Conservation (phyloP, 2,888 invertebrate species). For the Melanotus villosus region DNA sequence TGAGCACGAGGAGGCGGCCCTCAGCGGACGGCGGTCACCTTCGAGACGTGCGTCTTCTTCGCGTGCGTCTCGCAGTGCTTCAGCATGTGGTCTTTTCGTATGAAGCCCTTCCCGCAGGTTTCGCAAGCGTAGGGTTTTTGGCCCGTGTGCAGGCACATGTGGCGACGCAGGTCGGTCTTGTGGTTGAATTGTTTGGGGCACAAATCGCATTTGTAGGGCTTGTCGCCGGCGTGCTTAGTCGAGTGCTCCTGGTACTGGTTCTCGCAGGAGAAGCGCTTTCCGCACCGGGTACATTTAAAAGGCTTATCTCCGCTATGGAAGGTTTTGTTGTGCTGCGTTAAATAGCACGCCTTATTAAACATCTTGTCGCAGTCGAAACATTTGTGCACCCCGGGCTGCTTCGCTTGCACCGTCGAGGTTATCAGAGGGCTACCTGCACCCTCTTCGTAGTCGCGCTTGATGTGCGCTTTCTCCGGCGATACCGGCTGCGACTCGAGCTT, state of each 20-base stretch:
- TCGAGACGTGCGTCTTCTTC: slow-evolving; percentile 69
- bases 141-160: slow-evolving; percentile 90
- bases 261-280: slow-evolving; percentile 85
- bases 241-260: slow-evolving; percentile 81
- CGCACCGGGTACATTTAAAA: slow-evolving; percentile 87
- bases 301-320: slow-evolving; percentile 91
- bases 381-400: slow-evolving; percentile 70
- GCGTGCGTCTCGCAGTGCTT: slow-evolving; percentile 88
- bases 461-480: slow-evolving; percentile 63
- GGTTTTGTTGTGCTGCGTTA: slow-evolving; percentile 92
- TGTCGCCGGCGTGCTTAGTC: slow-evolving; percentile 84
- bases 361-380: slow-evolving; percentile 88
- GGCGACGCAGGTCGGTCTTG: slow-evolving; percentile 89
- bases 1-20: slow-evolving; percentile 40
- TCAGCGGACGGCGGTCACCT: slow-evolving; percentile 55
- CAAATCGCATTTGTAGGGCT: slow-evolving; percentile 87
- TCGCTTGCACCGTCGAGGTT: slow-evolving; percentile 59
- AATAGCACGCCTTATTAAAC: slow-evolving; percentile 89
- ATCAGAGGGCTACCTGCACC: slow-evolving; percentile 60
- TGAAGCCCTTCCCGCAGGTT: slow-evolving; percentile 89
- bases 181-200: slow-evolving; percentile 93
- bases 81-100: slow-evolving; percentile 92
- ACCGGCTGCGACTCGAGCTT: slow-evolving; percentile 56
- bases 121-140: slow-evolving; percentile 87
- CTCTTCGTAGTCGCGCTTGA: slow-evolving; percentile 63